Percentiles rank a stretch among this genome's conserved stretches.
Evolutionary conservation across 2,797 vertebrate genomes (phyloP).

Genomic region (Anguilla megastoma): DNA sequence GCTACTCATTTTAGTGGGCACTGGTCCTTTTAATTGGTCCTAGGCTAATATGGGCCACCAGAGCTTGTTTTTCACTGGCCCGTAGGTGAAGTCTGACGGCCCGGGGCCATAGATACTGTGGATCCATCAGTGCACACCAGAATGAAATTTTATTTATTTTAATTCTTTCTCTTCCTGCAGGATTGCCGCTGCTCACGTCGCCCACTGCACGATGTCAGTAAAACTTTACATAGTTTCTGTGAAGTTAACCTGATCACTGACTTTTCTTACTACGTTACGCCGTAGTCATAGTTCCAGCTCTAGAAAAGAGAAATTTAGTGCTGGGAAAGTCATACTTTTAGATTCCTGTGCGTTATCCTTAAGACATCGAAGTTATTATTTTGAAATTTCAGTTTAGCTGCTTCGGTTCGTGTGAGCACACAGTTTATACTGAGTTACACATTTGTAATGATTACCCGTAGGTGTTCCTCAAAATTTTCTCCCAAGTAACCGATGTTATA

Average conservation of each 20-base stretch:
- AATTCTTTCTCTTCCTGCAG: background rate
- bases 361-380: background rate
- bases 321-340: too few species aligned
- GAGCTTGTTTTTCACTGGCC: background rate
- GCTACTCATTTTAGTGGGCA: background rate
- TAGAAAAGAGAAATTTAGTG: background rate
- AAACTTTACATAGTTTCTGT: background rate
- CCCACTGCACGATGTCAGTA: background rate
- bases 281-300: background rate
- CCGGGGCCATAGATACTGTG: background rate
- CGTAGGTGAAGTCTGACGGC: background rate
- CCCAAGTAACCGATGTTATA: background rate
- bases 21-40: background rate
- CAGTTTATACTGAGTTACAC: background rate
- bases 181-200: background rate
- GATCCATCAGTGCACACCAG: background rate
- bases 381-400: background rate
- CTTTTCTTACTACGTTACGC: background rate
- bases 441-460: background rate
- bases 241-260: background rate
- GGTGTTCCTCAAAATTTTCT: background rate
- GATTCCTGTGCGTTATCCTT: too few species aligned
- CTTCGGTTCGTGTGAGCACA: background rate
- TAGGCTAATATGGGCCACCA: background rate
- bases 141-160: background rate